These are phyloP conservation scores for Diabrotica undecimpunctata DNA, from an alignment of 1,140 invertebrate genomes.

Conservation along the genomic window DNA sequence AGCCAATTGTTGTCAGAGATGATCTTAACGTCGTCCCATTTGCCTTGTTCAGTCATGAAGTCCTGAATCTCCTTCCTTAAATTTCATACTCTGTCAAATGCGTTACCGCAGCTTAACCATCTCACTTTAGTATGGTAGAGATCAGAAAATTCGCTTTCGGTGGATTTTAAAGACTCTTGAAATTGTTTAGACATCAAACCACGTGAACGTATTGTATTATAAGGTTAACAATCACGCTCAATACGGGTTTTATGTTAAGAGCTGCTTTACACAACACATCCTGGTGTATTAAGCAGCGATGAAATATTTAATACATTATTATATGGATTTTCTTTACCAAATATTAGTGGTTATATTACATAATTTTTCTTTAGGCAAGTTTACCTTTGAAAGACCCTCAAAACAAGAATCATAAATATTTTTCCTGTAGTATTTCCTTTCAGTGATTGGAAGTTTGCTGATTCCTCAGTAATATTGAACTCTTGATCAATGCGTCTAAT, in stretches of 20 bases:
- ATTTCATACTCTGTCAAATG: neutral
- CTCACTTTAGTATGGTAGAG: neutral
- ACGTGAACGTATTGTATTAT: neutral
- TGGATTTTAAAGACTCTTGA: neutral
- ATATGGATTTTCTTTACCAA: neutral
- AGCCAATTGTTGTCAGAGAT: neutral
- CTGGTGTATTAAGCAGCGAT: neutral
- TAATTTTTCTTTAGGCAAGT: too few species aligned
- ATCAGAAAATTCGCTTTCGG: neutral
- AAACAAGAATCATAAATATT: too few species aligned
- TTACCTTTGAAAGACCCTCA: too few species aligned
- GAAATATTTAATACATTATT: slow-evolving; percentile 2
- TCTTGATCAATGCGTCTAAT: too few species aligned
- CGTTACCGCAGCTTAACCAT: neutral
- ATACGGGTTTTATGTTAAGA: neutral
- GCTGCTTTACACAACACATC: neutral
- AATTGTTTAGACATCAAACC: neutral
- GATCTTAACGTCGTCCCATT: neutral
- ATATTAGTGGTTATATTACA: too few species aligned
- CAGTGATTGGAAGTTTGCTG: too few species aligned
- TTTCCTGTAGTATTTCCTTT: too few species aligned
- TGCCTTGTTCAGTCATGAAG: neutral
- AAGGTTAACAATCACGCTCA: neutral
- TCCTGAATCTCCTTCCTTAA: neutral
- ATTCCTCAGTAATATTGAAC: too few species aligned